phyloP scores from a whole-genome alignment of 2,113 vertebrate genomes.

The Columba livia region DNA sequence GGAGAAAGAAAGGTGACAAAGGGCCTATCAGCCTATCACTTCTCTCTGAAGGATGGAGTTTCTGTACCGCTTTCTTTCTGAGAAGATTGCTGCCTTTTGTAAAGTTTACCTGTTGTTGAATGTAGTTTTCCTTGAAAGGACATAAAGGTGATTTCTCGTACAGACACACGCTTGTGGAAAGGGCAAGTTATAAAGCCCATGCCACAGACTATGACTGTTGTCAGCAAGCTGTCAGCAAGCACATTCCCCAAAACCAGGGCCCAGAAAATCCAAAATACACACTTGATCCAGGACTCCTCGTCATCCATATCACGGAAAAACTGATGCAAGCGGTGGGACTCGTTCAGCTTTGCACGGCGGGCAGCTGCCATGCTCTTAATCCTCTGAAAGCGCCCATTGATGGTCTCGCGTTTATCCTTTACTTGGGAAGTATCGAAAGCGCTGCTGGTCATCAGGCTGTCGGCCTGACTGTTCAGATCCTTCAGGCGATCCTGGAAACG shows the following conservation, averaged over 20 bases:
- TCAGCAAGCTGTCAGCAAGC: background rate
- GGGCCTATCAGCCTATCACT: background rate
- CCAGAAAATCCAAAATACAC: background rate
- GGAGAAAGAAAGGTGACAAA: background rate
- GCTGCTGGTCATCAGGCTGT: slow-evolving; percentile 95
- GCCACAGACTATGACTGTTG: background rate
- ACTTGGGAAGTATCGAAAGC: slow-evolving; percentile 96
- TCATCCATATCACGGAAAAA: slow-evolving; percentile 99
- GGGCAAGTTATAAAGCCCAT: background rate
- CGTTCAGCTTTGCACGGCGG: slow-evolving; percentile 88
- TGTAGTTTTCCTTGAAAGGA: background rate
- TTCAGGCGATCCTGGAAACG: slow-evolving; percentile 89
- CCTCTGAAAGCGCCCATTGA: slow-evolving; percentile 90
- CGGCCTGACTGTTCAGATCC: slow-evolving; percentile 96
- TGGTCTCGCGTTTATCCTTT: slow-evolving; percentile 91
- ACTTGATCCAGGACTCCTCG: slow-evolving; percentile 99
- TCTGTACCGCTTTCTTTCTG: background rate
- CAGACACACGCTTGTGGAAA: background rate
- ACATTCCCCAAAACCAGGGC: accelerated
- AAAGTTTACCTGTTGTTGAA: background rate
- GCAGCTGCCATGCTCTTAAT: slow-evolving; percentile 92
- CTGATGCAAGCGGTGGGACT: slow-evolving; percentile 97
- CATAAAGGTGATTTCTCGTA: background rate
- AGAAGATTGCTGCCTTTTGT: background rate
- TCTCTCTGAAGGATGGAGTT: background rate